These are phyloP conservation scores for Physeter macrocephalus DNA, from an alignment of 2,113 vertebrate genomes.

Conservation along the genomic window DNA sequence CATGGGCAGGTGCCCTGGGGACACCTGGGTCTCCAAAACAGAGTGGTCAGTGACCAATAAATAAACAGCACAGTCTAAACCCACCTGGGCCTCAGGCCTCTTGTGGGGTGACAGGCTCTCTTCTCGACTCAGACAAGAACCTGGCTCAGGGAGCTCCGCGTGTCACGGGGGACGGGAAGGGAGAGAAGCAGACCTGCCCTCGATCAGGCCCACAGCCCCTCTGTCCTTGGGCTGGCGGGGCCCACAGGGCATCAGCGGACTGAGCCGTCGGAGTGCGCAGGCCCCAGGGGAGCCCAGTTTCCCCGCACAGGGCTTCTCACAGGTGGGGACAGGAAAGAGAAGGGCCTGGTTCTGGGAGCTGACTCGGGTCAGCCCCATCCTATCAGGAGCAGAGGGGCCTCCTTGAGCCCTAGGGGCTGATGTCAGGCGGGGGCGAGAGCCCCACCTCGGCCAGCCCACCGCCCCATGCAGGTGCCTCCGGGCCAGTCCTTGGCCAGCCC, in stretches of 20 bases:
- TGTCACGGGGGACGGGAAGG: not conserved
- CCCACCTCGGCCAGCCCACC: not conserved
- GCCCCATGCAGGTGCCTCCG: too few species aligned
- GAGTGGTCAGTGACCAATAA: not conserved
- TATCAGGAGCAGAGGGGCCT: not conserved
- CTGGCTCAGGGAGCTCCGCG: not conserved
- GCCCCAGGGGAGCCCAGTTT: not conserved
- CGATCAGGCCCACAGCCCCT: not conserved
- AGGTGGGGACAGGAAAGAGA: not conserved
- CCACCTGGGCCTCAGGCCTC: not conserved
- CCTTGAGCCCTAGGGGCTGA: not conserved
- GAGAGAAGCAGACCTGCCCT: not conserved
- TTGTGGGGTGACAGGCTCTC: not conserved
- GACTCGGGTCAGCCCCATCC: not conserved
- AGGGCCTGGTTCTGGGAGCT: not conserved
- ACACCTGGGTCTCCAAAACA: not conserved
- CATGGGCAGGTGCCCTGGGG: not conserved
- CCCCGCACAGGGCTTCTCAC: not conserved
- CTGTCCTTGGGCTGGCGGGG: not conserved
- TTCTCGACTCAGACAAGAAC: not conserved
- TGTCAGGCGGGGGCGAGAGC: not conserved
- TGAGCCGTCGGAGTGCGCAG: fast-evolving
- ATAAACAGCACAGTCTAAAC: not conserved
- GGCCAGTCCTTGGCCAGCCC: not conserved
- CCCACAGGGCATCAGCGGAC: too few species aligned